Evolutionary conservation across 2,888 invertebrate species (phyloP).

Genomic region (Cosmia trapezina): DNA sequence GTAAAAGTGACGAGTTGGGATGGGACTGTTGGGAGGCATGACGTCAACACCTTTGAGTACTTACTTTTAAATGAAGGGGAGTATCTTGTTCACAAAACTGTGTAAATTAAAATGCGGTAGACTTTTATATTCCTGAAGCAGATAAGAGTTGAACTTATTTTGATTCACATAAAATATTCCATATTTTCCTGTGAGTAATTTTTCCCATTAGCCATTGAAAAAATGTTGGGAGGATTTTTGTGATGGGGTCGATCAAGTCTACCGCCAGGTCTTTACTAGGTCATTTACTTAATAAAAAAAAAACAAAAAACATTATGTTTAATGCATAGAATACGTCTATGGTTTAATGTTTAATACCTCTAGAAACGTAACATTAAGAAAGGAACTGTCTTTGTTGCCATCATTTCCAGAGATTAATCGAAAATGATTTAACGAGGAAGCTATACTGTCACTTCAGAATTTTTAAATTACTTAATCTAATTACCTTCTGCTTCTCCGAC

Average conservation of each 20-base stretch:
- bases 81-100: not conserved
- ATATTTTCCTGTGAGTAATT: not conserved
- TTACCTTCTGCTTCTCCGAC: slow-evolving; percentile 88
- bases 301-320: not conserved
- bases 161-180: not conserved
- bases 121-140: not conserved
- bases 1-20: slow-evolving; percentile 36
- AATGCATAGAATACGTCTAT: too few species aligned
- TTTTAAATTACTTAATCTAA: not conserved
- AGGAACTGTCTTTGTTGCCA: not conserved
- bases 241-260: not conserved
- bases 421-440: not conserved
- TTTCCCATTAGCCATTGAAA: not conserved
- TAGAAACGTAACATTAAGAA: too few species aligned
- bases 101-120: not conserved
- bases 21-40: not conserved
- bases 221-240: too few species aligned
- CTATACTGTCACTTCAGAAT: not conserved
- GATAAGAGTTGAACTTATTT: not conserved
- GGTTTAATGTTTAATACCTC: not conserved
- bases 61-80: slow-evolving; percentile 2
- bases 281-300: not conserved
- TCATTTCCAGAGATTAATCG: not conserved
- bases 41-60: slow-evolving; percentile 6
- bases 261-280: too few species aligned